phyloP scores from a whole-genome alignment of 2,797 vertebrate genomes.

The Sardinella longiceps region DNA sequence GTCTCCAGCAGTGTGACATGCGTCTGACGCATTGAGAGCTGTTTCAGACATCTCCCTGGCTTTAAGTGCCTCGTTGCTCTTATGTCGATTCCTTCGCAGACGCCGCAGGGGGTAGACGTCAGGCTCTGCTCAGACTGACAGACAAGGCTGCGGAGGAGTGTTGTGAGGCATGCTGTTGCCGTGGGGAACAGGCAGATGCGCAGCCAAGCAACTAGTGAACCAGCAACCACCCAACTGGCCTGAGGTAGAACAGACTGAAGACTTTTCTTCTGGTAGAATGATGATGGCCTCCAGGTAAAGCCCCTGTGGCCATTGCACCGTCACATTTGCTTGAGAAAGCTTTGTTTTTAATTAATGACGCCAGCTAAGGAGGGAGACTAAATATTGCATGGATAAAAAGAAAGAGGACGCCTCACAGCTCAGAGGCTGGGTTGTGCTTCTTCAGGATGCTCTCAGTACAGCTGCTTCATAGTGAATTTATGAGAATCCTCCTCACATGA shows the following conservation, averaged over 20 bases:
- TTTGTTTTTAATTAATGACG: not conserved
- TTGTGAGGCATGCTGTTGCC: not conserved
- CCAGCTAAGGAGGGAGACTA: not conserved
- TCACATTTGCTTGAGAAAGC: not conserved
- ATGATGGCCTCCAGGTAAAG: slow-evolving; percentile 11
- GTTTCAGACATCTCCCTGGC: not conserved
- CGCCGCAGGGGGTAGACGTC: not conserved
- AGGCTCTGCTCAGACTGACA: not conserved
- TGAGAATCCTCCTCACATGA: not conserved
- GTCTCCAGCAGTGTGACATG: not conserved
- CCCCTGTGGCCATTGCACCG: not conserved
- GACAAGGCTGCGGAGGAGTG: not conserved
- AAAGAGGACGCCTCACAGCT: not conserved
- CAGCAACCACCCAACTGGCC: not conserved
- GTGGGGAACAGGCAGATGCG: not conserved
- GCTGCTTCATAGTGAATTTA: slow-evolving; percentile 1
- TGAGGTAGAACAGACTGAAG: not conserved
- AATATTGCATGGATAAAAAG: not conserved
- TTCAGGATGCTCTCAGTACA: not conserved
- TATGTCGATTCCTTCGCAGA: not conserved
- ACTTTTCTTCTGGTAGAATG: too few relatives aligned
- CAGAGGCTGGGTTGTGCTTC: not conserved
- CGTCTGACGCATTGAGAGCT: not conserved
- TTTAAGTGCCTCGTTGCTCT: not conserved
- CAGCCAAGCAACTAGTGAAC: not conserved